Evolutionary conservation across 2,113 vertebrate genomes (phyloP), one percentile per base, ranked within the genome.

Genomic region (Cheilinus undulatus): DNA sequence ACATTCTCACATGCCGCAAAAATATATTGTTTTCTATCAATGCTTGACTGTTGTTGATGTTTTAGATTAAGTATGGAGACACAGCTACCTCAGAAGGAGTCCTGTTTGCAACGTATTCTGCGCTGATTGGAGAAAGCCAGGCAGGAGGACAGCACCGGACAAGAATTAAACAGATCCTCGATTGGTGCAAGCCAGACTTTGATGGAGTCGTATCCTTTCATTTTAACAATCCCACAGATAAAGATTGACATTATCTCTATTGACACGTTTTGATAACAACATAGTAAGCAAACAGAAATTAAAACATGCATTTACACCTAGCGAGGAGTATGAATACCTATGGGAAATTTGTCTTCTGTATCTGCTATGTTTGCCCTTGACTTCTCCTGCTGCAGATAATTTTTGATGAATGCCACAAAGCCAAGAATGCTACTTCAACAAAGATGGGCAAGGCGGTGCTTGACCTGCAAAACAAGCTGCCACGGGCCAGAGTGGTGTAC

Each of bases 391-490:
- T 1, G 42, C 80, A 99, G 98, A 99, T 99, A 20, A 94, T 99
- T 80, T 99, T 99, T 70, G 98, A 99, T 2, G 98, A 99, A 94
- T 99, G 98, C 92, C 98, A 99, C 94, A 99, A 99, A 94, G 98
- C 98, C 90, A 99, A 99, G 93, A 99, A 99, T 0, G 97, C 98
- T 83, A 96, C 95, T 30, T 98, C 96, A 59, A 99, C 98, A 60
- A 99, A 99, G 91, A 99, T 99, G 95, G 98, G 97, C 88, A 98
- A 97, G 90, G 98, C 98, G 0, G 98, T 99, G 83, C 93, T 99
- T 82, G 96, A 98, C 86, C 95, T 99, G 45, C 98, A 99, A 92
- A 97, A 91, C 94, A 97, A 98, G 66, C 93, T 99, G 90, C 98
- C 96, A 20, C 88, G 83, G 78, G 97, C 98, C 38, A 95, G 98